A percentile compares a stretch with the other conserved stretches of the same genome.
phyloP scores from a whole-genome alignment of 1,140 invertebrate species.

The Trichonephila inaurata region DNA sequence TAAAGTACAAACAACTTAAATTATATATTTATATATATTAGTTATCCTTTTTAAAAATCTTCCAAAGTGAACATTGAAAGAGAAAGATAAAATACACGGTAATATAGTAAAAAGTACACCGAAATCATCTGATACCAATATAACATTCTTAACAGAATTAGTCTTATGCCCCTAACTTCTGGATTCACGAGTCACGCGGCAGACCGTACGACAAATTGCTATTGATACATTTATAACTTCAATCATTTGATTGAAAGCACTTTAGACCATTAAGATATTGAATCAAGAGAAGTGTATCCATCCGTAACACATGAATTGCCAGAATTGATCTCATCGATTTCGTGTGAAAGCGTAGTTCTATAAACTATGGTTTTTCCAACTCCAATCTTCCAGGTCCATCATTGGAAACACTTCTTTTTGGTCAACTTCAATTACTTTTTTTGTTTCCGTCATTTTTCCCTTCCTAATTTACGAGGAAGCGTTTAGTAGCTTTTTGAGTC shows the following conservation, averaged over 20 bases:
- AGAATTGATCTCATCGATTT: constrained; percentile 37
- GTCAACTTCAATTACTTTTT: background rate
- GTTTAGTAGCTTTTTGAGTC: background rate
- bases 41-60: too few relatives aligned
- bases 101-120: too few relatives aligned
- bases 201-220: background rate
- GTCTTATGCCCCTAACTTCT: background rate
- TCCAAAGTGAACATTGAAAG: too few relatives aligned
- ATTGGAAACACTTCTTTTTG: constrained; percentile 9
- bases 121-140: background rate
- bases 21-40: too few relatives aligned
- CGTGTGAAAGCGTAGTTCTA: background rate
- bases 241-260: constrained; percentile 34
- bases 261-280: constrained; percentile 58
- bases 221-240: constrained; percentile 54
- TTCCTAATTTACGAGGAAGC: background rate
- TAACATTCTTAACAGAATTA: background rate
- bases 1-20: too few relatives aligned
- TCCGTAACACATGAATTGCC: constrained; percentile 34
- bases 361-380: background rate
- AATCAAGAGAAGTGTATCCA: constrained; percentile 46
- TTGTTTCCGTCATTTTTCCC: background rate
- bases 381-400: background rate
- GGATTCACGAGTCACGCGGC: background rate
- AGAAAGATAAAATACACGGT: too few relatives aligned